phyloP scores from a whole-genome alignment of 1,140 invertebrate genomes.

The Zaprionus vittiger region DNA sequence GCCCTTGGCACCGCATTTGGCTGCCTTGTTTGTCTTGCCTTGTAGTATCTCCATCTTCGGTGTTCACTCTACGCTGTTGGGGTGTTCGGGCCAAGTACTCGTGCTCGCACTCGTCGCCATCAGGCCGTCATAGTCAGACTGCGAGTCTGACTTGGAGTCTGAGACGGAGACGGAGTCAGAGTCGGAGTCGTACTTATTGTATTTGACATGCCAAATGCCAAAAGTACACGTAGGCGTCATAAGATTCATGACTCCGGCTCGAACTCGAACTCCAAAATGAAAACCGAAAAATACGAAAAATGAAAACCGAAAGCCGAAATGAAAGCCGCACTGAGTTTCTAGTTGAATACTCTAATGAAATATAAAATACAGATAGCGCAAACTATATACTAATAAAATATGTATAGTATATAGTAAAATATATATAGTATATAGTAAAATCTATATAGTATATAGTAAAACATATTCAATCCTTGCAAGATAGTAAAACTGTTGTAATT shows the following conservation, averaged over 20 bases:
- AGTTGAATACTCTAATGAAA: slow-evolving; percentile 7
- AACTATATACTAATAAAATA: background rate
- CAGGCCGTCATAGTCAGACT: slow-evolving; percentile 29
- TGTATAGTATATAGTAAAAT: background rate
- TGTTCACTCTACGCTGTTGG: slow-evolving; percentile 14
- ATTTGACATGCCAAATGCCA: slow-evolving; percentile 84
- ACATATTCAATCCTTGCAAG: background rate
- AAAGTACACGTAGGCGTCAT: slow-evolving; percentile 81
- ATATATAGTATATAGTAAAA: background rate
- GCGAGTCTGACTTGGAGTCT: background rate
- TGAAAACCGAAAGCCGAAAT: slow-evolving; percentile 3
- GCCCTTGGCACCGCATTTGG: slow-evolving; percentile 14
- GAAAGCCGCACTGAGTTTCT: background rate
- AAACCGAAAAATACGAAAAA: slow-evolving; percentile 43
- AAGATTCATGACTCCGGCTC: slow-evolving; percentile 73
- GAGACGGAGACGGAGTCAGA: slow-evolving; percentile 25
- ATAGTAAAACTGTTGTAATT: no score
- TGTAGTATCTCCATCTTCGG: slow-evolving; percentile 53
- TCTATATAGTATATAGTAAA: background rate
- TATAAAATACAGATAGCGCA: background rate
- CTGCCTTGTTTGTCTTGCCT: slow-evolving; percentile 24
- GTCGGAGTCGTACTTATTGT: slow-evolving; percentile 71
- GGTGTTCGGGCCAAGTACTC: slow-evolving; percentile 44
- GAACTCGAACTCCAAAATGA: slow-evolving; percentile 48
- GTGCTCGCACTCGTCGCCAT: slow-evolving; percentile 33